Evolutionary conservation across 2,888 invertebrate genomes (phyloP).

Genomic region (Ophion ventricosus): DNA sequence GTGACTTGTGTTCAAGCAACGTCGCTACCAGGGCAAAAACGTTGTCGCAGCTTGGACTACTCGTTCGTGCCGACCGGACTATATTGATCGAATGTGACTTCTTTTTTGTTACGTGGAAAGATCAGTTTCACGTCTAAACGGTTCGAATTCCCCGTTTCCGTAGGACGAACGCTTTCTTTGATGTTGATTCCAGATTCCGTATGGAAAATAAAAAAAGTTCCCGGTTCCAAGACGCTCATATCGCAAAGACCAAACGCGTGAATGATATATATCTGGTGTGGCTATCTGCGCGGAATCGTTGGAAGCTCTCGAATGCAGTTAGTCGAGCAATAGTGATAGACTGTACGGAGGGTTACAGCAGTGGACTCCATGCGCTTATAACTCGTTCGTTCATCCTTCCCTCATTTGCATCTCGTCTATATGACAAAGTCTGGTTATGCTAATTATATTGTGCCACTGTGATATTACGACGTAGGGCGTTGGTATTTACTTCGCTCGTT

Average conservation of each 20-base stretch:
- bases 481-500: slow-evolving; percentile 67
- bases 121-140: slow-evolving; percentile 13
- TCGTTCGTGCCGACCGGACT: slow-evolving; percentile 1
- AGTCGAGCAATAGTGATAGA: slow-evolving; percentile 42
- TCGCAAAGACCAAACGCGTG: slow-evolving; percentile 21
- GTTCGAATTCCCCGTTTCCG: slow-evolving; percentile 21
- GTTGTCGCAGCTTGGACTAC: slow-evolving; percentile 13
- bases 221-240: neutral
- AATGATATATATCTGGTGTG: neutral
- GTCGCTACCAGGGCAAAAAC: neutral
- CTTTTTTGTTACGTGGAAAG: neutral
- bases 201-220: neutral
- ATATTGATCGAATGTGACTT: neutral
- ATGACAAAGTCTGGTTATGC: slow-evolving; percentile 75
- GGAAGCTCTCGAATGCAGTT: slow-evolving; percentile 41
- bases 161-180: neutral
- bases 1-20: slow-evolving; percentile 22
- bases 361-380: slow-evolving; percentile 15
- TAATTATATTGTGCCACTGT: slow-evolving; percentile 74
- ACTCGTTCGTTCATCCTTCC: slow-evolving; percentile 35
- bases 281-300: slow-evolving; percentile 37
- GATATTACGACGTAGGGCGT: slow-evolving; percentile 66
- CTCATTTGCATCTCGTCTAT: slow-evolving; percentile 41
- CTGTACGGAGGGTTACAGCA: slow-evolving; percentile 4
- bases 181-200: neutral